These are phyloP conservation scores for Euspilapteryx auroguttella DNA, from an alignment of 2,888 invertebrate genomes.

Conservation along the genomic window DNA sequence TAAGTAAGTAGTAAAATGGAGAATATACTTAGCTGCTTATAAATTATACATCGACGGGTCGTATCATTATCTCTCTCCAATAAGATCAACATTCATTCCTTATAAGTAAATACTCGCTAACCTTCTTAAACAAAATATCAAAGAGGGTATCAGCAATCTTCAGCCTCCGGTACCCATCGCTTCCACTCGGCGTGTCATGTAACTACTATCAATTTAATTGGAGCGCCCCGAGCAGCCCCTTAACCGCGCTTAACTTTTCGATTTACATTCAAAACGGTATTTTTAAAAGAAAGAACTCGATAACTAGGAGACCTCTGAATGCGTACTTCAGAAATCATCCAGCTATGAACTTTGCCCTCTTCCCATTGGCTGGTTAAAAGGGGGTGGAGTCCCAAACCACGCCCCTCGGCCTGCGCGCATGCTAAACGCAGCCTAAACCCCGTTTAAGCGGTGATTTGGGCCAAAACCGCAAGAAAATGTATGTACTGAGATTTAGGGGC, in stretches of 20 bases:
- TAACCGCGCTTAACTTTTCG: slow-evolving; percentile 56
- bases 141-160: too few relatives aligned
- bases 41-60: too few relatives aligned
- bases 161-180: too few relatives aligned
- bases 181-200: slow-evolving; percentile 17
- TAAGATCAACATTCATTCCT: too few relatives aligned
- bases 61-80: too few relatives aligned
- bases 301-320: slow-evolving; percentile 36
- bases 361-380: slow-evolving; percentile 21
- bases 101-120: too few relatives aligned
- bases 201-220: slow-evolving; percentile 58
- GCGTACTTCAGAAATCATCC: slow-evolving; percentile 39
- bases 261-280: slow-evolving; percentile 60
- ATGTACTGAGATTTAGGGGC: slow-evolving; percentile 49
- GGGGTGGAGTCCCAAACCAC: slow-evolving; percentile 27
- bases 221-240: slow-evolving; percentile 43
- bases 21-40: too few relatives aligned
- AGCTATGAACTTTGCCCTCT: slow-evolving; percentile 24
- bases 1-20: too few relatives aligned
- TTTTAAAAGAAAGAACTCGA: slow-evolving; percentile 51
- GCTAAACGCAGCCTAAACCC: slow-evolving; percentile 52
- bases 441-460: slow-evolving; percentile 60
- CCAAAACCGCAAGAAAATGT: slow-evolving; percentile 58
- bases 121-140: too few relatives aligned
- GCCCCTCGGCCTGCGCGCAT: slow-evolving; percentile 39